Conservation (phyloP, 2,113 vertebrate genomes). For the Zosterops borbonicus region DNA sequence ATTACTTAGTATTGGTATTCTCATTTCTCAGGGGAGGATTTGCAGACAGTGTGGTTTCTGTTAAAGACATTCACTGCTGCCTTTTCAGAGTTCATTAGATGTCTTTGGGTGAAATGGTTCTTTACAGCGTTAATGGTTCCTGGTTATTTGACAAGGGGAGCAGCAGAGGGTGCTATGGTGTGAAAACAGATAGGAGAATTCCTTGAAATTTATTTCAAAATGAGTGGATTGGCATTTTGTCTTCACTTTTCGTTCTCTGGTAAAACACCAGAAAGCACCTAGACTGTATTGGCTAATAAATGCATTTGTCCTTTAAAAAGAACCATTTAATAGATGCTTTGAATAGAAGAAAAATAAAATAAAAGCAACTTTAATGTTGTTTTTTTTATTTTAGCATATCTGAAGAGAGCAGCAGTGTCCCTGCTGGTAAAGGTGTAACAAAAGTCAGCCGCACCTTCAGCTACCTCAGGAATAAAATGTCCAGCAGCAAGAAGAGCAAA, state of each 20-base stretch:
- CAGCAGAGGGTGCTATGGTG: constrained; percentile 21
- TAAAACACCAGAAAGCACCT: not conserved
- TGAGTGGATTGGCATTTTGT: not conserved
- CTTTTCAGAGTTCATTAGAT: not conserved
- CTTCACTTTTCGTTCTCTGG: not conserved
- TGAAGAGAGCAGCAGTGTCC: constrained; percentile 81
- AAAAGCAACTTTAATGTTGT: not conserved
- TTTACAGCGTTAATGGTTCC: not conserved
- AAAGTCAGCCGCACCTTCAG: constrained; percentile 98
- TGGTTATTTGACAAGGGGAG: not conserved
- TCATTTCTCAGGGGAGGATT: not conserved
- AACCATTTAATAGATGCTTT: not conserved
- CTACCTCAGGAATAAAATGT: constrained; percentile 99
- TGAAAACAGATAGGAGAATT: not conserved
- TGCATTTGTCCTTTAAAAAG: not conserved
- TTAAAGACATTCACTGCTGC: not conserved
- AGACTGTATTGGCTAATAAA: not conserved
- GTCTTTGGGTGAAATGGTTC: not conserved
- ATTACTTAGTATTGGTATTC: not conserved
- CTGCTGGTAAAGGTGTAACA: constrained; percentile 79
- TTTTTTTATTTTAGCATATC: constrained; percentile 80
- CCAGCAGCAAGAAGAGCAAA: constrained; percentile 90
- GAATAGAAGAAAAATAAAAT: not conserved
- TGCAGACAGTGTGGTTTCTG: not conserved
- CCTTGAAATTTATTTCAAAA: not conserved